phyloP scores from a whole-genome alignment of 2,888 invertebrate species.

The Scelioninae gen. 1 region DNA sequence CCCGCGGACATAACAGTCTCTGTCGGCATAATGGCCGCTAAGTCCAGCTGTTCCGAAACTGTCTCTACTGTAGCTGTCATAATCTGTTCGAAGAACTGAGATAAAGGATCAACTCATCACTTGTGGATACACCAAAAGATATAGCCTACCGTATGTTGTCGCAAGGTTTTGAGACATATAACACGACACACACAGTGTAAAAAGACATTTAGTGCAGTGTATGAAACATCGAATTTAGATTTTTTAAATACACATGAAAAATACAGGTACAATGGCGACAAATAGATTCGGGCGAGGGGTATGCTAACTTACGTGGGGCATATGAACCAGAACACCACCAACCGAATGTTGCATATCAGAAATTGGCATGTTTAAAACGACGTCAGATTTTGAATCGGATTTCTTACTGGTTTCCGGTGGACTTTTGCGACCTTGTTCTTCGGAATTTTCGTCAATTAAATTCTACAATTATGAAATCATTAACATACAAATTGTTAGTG shows the following conservation, averaged over 20 bases:
- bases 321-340: slow-evolving; percentile 94
- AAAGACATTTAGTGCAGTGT: slow-evolving; percentile 69
- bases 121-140: slow-evolving; percentile 74
- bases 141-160: slow-evolving; percentile 80
- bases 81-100: slow-evolving; percentile 88
- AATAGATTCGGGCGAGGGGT: background rate
- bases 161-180: slow-evolving; percentile 72
- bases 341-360: slow-evolving; percentile 91
- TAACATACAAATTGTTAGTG: too few species aligned
- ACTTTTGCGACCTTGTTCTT: slow-evolving; percentile 89
- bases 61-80: slow-evolving; percentile 98
- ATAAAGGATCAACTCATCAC: slow-evolving; percentile 82
- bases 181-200: slow-evolving; percentile 73
- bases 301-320: slow-evolving; percentile 92
- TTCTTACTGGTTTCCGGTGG: slow-evolving; percentile 90
- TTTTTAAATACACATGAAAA: slow-evolving; percentile 34
- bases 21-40: slow-evolving; percentile 93
- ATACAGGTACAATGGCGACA: slow-evolving; percentile 19
- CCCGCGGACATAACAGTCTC: slow-evolving; percentile 90
- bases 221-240: slow-evolving; percentile 63
- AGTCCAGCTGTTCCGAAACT: slow-evolving; percentile 94
- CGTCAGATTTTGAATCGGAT: slow-evolving; percentile 87
- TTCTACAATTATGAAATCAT: slow-evolving; percentile 83
- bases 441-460: slow-evolving; percentile 88
- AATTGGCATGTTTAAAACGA: slow-evolving; percentile 86